phyloP scores from a whole-genome alignment of 2,888 invertebrate species.

The Caprella mutica region DNA sequence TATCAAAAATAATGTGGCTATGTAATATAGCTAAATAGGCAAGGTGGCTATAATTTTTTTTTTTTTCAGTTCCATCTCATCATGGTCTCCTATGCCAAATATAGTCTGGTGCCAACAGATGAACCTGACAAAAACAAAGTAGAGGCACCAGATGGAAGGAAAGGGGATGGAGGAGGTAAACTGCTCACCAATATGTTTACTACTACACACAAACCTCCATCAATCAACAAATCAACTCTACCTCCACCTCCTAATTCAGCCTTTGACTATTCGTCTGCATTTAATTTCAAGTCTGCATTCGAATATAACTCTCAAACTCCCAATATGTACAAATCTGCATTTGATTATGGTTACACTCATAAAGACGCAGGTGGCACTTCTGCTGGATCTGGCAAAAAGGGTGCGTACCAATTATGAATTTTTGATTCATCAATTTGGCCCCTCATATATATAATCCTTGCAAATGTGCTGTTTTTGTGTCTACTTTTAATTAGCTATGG shows the following conservation, averaged over 20 bases:
- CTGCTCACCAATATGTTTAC: not conserved
- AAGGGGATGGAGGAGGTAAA: not conserved
- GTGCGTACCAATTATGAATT: too few species aligned
- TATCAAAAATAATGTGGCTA: too few species aligned
- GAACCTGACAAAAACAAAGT: slow-evolving; percentile 27
- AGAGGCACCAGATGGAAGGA: slow-evolving; percentile 19
- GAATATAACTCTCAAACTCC: slow-evolving; percentile 27
- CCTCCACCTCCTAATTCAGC: slow-evolving; percentile 12
- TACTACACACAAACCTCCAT: slow-evolving; percentile 6
- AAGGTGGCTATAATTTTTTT: too few species aligned
- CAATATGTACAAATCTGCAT: slow-evolving; percentile 32
- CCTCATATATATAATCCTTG: too few species aligned
- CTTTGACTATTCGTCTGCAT: slow-evolving; percentile 34
- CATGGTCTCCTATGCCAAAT: slow-evolving; percentile 33
- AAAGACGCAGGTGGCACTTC: slow-evolving; percentile 17
- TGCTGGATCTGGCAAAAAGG: slow-evolving; percentile 27
- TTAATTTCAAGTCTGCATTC: slow-evolving; percentile 34
- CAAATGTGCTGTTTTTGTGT: too few species aligned
- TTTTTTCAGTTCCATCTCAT: not conserved
- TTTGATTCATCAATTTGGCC: too few species aligned
- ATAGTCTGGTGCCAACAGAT: slow-evolving; percentile 32
- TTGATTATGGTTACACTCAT: slow-evolving; percentile 34
- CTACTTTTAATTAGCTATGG: too few species aligned
- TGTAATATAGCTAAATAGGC: too few species aligned
- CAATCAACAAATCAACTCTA: slow-evolving; percentile 3